These are phyloP conservation scores for Octodonta nipae DNA, from an alignment of 2,888 invertebrate genomes.

Conservation along the genomic window DNA sequence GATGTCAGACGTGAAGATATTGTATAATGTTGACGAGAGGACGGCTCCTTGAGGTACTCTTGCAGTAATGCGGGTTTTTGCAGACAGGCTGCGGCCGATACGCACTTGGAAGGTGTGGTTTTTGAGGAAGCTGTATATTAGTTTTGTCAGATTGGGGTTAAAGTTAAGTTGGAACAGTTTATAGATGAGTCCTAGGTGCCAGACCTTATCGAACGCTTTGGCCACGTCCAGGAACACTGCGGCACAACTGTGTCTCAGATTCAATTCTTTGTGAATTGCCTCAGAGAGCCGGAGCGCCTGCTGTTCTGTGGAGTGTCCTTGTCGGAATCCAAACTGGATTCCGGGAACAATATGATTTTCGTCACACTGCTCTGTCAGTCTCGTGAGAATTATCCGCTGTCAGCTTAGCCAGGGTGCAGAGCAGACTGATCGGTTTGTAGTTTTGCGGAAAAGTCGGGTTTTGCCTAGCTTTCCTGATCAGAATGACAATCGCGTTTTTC, in stretches of 20 bases:
- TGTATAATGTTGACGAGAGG: too few species aligned
- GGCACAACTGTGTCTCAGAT: background rate
- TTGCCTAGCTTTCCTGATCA: background rate
- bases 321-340: background rate
- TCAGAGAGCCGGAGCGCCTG: background rate
- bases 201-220: background rate
- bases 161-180: too few species aligned
- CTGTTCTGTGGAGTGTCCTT: background rate
- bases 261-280: background rate
- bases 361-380: background rate
- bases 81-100: too few species aligned
- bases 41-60: too few species aligned
- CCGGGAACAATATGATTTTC: background rate
- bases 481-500: constrained; percentile 2
- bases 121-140: too few species aligned
- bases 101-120: too few species aligned
- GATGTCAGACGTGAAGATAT: too few species aligned
- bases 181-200: background rate
- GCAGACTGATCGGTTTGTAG: background rate
- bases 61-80: too few species aligned
- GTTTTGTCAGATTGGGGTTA: too few species aligned
- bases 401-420: background rate
- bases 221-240: background rate
- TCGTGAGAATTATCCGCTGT: background rate
- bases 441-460: background rate